Evolutionary conservation across 2,797 vertebrate species (phyloP), one percentile per base, ranked within the genome.

Genomic region (Thalassophryne amazonica): DNA sequence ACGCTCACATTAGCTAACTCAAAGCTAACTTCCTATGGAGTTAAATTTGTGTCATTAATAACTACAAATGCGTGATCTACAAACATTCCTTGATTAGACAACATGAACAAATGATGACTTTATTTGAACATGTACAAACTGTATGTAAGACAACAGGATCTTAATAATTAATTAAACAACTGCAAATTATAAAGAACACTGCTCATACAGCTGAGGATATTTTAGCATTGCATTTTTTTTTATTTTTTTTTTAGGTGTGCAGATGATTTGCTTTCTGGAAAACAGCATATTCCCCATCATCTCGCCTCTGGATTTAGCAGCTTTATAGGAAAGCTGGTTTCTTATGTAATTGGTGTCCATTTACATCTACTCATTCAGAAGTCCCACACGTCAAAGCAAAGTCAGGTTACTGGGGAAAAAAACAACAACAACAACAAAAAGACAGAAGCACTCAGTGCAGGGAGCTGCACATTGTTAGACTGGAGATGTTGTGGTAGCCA

Each of bases 301-400:
- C 32, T 30, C 38, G 41, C 42, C 56, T 29, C 35, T 2, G 42
- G 65, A 72, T 82, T 66, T 83, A 78, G 73, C 69, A 84, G 73
- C 72, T 74, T 76, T 69, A 53, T 67, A 81, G 73, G 64, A 72
- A 78, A 78, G 55, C 48, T 38, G 7, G 49, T 60, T 62, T 82
- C 63, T 68, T 65, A 60, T 78, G 71, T 83, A 82, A 85, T 82
- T 87, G 76, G 78, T 68, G 61, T 76, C 75, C 62, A 64, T 81
- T 84, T 81, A 77, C 81, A 80, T 75, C 76, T 64, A 84, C 50
- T 81, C 80, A 76, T 80, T 85, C 70, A 73, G 75, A 64, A 71
- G 43, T 78, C 67, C 72, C 69, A 69, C 51, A 69, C 79, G 81
- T 84, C 52, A 60, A 69, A 34, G 52, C 52, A 56, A 74, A 78